These are phyloP conservation scores for Drosophila mercatorum DNA, from an alignment of 2,888 invertebrate genomes.

Conservation along the genomic window DNA sequence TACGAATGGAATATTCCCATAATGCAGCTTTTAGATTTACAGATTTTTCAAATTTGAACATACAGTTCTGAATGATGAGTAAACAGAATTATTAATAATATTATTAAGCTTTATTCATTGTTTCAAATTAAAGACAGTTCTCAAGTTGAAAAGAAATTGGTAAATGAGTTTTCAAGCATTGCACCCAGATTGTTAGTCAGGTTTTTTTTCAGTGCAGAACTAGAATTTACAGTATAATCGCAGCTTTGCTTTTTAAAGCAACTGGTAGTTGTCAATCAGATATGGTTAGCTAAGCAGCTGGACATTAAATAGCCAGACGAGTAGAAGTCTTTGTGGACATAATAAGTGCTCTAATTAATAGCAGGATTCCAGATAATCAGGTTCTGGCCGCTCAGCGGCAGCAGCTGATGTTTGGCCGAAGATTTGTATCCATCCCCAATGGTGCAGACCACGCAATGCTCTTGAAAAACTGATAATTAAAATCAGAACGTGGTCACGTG, in stretches of 20 bases:
- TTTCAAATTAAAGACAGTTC: neutral
- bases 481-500: slow-evolving; percentile 64
- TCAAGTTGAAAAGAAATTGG: neutral
- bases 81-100: neutral
- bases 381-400: slow-evolving; percentile 17
- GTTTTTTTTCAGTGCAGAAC: slow-evolving; percentile 29
- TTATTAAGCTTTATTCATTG: neutral
- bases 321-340: slow-evolving; percentile 16
- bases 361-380: slow-evolving; percentile 43
- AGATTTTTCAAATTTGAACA: neutral
- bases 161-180: neutral
- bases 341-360: slow-evolving; percentile 43
- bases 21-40: neutral
- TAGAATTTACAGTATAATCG: slow-evolving; percentile 50
- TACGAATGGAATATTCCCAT: neutral
- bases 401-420: neutral
- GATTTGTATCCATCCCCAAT: neutral
- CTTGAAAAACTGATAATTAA: slow-evolving; percentile 70
- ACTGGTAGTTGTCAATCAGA: slow-evolving; percentile 27
- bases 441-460: slow-evolving; percentile 32
- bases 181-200: neutral
- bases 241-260: slow-evolving; percentile 20
- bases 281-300: slow-evolving; percentile 29
- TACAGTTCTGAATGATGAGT: neutral
- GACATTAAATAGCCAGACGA: neutral